Evolutionary conservation across 2,888 invertebrate species (phyloP), one percentile per base, ranked within the genome.

Genomic region (Terebella lapidaria): DNA sequence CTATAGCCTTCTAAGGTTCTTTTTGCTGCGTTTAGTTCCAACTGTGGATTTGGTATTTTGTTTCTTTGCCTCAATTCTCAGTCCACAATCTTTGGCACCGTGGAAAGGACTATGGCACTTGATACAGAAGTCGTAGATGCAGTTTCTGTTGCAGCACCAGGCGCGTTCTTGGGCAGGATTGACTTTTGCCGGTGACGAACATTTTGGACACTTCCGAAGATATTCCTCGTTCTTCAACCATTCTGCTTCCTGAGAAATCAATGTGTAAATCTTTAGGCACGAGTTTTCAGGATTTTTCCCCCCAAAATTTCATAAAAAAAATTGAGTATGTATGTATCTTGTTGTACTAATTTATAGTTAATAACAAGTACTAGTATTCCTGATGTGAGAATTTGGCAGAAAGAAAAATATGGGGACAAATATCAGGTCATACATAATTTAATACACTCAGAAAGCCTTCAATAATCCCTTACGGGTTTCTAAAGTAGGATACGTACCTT

Each of bases 41-140:
- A 58, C 47, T 29, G 22, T 54, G 15, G 25, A 45, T 25, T 18
- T 56, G 4, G 18, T 18, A 5, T 49, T 49, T 5, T 18, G 5
- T 20, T 49, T 10, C 15, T 25, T 3, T 3, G 47, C 3, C 26
- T 10, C 26, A 10, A 26, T 22, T 10, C 26, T 18, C 22, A 26
- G 27, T 26, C 26, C n/a, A 47, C 58, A 58, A 18, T 53, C 30
- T 45, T 42, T 1, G 3, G 58, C 28, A 18, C 58, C 58, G n/a
- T 58, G 58, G 22, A 54, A 58, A 22, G 53, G 24, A 18, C n/a
- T 42, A 15, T 27, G 45, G 35, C 58, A 58, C 25, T 45, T 53
- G 22, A 58, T 45, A 46, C 58, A 58, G 45, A 53, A 58, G 45
- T 58, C 58, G 18, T 24, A 58, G 22, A 20, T 24, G 42, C 58